Evolutionary conservation across 2,113 vertebrate genomes (phyloP).

Genomic region (Eclectus roratus): DNA sequence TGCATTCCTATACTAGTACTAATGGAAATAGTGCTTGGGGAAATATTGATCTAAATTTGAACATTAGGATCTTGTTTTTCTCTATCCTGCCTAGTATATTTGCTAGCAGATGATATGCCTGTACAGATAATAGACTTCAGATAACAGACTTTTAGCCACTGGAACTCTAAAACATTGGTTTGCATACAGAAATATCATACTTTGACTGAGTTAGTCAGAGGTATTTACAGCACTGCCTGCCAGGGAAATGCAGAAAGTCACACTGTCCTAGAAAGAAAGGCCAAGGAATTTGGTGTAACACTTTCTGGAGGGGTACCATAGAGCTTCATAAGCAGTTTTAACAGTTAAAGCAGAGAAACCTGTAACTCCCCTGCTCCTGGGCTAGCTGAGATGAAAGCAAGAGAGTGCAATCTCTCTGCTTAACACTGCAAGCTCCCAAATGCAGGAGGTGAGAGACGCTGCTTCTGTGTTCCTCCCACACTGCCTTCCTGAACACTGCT

Average conservation of each 20-base stretch:
- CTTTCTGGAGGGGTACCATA: background rate
- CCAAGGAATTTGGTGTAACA: background rate
- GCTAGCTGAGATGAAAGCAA: background rate
- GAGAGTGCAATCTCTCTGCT: background rate
- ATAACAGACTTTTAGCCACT: background rate
- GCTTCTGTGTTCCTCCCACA: background rate
- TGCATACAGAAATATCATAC: background rate
- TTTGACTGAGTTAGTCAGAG: background rate
- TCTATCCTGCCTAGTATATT: background rate
- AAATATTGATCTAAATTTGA: slow-evolving; percentile 61
- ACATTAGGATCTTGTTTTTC: slow-evolving; percentile 36
- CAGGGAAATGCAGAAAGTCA: background rate
- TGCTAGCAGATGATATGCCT: background rate
- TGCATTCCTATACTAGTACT: slow-evolving; percentile 43
- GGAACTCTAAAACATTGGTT: background rate
- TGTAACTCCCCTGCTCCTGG: background rate
- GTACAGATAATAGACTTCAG: background rate
- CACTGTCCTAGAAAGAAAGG: background rate
- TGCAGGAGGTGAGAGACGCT: background rate
- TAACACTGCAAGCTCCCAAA: background rate
- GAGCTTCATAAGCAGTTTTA: background rate
- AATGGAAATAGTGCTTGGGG: slow-evolving; percentile 44
- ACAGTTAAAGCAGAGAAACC: background rate
- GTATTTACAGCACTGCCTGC: background rate
- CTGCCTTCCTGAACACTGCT: background rate